A percentile compares a stretch with the other conserved stretches of the same genome.
These are phyloP conservation scores for Megalops atlanticus DNA, from an alignment of 2,113 vertebrate genomes.

Conservation along the genomic window DNA sequence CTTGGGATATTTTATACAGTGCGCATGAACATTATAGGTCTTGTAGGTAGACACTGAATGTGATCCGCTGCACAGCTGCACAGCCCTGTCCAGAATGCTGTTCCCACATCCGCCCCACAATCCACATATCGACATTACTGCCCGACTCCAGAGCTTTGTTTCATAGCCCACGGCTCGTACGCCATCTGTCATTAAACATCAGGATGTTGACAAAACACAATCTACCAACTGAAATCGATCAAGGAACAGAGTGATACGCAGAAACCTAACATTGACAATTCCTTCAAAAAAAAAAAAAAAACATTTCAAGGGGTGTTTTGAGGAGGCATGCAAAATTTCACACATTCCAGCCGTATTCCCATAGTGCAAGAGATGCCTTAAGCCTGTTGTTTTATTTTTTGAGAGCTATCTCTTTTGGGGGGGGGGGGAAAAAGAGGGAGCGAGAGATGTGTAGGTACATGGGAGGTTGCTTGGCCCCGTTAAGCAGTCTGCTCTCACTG, in stretches of 20 bases:
- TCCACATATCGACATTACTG: too few relatives aligned
- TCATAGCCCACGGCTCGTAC: neutral
- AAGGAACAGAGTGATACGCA: neutral
- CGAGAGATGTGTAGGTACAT: conserved; percentile 20
- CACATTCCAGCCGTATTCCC: conserved; percentile 22
- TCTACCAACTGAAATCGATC: neutral
- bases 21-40: too few relatives aligned
- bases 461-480: conserved; percentile 31
- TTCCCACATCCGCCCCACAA: neutral
- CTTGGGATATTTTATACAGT: too few relatives aligned
- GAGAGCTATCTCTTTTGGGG: too few relatives aligned
- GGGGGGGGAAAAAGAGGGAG: neutral
- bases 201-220: neutral
- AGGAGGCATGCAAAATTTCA: conserved; percentile 8
- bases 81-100: too few relatives aligned
- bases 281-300: neutral
- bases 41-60: too few relatives aligned
- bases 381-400: conserved; percentile 15
- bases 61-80: too few relatives aligned
- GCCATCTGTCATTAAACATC: neutral
- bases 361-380: conserved; percentile 16
- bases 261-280: neutral
- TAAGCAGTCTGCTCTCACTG: conserved; percentile 32
- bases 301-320: neutral
- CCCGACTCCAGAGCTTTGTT: too few relatives aligned